Evolutionary conservation across 1,140 invertebrate genomes (phyloP).

Genomic region (Doryteuthis pealeii): DNA sequence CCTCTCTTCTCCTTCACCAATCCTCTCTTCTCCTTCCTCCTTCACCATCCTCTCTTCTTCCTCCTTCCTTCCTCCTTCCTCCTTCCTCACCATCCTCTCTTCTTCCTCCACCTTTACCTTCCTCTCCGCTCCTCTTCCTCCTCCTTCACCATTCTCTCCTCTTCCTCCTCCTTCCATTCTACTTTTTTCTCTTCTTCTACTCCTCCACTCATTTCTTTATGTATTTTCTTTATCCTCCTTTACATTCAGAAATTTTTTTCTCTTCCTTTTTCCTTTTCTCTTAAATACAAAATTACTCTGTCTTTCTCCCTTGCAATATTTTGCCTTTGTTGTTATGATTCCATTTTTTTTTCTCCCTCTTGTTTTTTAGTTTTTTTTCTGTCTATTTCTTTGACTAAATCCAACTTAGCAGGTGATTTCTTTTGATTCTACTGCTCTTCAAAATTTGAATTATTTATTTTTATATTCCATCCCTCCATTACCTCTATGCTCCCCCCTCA

Average conservation of each 20-base stretch:
- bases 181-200: neutral
- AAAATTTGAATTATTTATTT: too few relatives aligned
- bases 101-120: neutral
- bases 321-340: neutral
- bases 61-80: neutral
- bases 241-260: neutral
- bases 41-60: neutral
- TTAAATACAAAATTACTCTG: neutral
- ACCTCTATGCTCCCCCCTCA: too few relatives aligned
- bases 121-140: neutral
- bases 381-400: neutral
- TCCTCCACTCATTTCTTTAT: neutral
- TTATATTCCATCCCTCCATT: too few relatives aligned
- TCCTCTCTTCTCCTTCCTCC: neutral
- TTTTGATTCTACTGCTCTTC: too few relatives aligned
- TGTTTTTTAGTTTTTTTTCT: neutral
- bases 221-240: neutral
- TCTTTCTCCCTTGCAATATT: too few relatives aligned
- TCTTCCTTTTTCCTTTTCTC: neutral
- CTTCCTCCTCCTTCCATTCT: neutral
- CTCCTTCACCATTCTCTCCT: neutral
- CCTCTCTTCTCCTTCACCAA: neutral
- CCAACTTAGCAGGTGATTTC: too few relatives aligned
- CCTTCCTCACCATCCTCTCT: neutral
- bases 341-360: neutral